phyloP scores from a whole-genome alignment of 30 jellyfish, hydroid and myxozoan species.

The Pelagia noctiluca region DNA sequence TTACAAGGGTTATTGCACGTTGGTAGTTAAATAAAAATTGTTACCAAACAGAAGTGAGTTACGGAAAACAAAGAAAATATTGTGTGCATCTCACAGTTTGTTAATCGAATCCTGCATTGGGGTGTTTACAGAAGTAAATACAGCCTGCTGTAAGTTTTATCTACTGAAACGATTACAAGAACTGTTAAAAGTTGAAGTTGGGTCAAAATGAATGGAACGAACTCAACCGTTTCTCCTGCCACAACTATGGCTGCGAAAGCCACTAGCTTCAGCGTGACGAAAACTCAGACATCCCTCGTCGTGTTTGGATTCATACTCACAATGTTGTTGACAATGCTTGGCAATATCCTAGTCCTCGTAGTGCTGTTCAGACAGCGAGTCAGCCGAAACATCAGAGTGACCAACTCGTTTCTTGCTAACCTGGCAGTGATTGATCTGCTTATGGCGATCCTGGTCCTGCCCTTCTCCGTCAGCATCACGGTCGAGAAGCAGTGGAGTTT shows the following conservation, averaged over 20 bases:
- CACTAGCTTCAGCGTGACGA: conserved; percentile 40
- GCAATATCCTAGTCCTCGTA: conserved; percentile 57
- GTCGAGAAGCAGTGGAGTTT: conserved; percentile 56
- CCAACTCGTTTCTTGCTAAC: conserved; percentile 69
- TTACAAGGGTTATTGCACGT: too few relatives aligned
- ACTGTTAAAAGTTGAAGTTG: too few relatives aligned
- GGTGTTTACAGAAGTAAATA: too few relatives aligned
- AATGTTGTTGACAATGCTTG: conserved; percentile 61
- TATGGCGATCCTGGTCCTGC: conserved; percentile 76
- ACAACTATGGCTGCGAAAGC: conserved; percentile 19
- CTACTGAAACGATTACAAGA: too few relatives aligned
- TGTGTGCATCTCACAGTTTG: too few relatives aligned
- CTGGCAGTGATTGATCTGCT: conserved; percentile 63
- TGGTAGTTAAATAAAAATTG: too few relatives aligned
- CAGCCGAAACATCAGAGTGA: conserved; percentile 56
- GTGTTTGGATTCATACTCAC: conserved; percentile 57
- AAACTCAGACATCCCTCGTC: conserved; percentile 48
- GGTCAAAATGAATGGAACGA: background rate
- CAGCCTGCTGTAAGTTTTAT: too few relatives aligned
- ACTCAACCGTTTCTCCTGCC: conserved; percentile 20
- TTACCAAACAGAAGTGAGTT: too few relatives aligned
- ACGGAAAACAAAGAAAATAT: too few relatives aligned
- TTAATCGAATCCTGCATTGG: too few relatives aligned
- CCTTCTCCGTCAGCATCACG: conserved; percentile 61
- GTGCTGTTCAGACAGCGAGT: conserved; percentile 53